These are phyloP conservation scores for Orthosia incerta DNA, from an alignment of 2,888 invertebrate species.

Conservation along the genomic window DNA sequence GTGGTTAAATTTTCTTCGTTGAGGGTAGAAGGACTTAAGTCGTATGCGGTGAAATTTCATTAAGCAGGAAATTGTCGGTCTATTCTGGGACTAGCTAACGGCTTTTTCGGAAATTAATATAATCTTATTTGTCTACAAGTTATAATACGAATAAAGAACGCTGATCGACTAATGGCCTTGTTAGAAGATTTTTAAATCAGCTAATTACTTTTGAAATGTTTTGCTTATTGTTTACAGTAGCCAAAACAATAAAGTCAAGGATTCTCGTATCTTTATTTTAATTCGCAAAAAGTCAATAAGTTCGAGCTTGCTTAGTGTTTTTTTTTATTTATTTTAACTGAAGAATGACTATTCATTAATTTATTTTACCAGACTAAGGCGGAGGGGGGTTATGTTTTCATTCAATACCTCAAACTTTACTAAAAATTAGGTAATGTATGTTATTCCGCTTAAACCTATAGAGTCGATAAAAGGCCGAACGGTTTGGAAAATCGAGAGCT, in stretches of 20 bases:
- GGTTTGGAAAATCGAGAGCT: slow-evolving; percentile 42
- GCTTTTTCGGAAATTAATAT: neutral
- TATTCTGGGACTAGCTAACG: neutral
- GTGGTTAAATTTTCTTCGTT: slow-evolving; percentile 42
- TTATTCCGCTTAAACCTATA: slow-evolving; percentile 6
- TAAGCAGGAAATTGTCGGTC: neutral
- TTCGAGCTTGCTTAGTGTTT: neutral
- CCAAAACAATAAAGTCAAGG: too few relatives aligned
- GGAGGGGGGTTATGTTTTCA: too few relatives aligned
- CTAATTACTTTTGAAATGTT: neutral
- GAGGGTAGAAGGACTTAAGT: slow-evolving; percentile 8
- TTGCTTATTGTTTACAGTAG: neutral
- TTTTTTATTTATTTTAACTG: neutral
- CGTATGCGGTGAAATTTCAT: slow-evolving; percentile 37
- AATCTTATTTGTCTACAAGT: neutral
- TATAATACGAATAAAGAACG: slow-evolving; percentile 2
- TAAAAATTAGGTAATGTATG: too few relatives aligned
- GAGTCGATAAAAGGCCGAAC: slow-evolving; percentile 39
- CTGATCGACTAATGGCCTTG: neutral
- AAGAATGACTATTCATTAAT: too few relatives aligned
- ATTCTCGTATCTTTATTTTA: too few relatives aligned
- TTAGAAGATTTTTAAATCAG: neutral
- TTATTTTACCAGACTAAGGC: too few relatives aligned
- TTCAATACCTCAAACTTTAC: too few relatives aligned
- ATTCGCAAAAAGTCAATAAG: neutral